phyloP scores from a whole-genome alignment of 2,888 invertebrate genomes.

The Eumerus sabulonum region DNA sequence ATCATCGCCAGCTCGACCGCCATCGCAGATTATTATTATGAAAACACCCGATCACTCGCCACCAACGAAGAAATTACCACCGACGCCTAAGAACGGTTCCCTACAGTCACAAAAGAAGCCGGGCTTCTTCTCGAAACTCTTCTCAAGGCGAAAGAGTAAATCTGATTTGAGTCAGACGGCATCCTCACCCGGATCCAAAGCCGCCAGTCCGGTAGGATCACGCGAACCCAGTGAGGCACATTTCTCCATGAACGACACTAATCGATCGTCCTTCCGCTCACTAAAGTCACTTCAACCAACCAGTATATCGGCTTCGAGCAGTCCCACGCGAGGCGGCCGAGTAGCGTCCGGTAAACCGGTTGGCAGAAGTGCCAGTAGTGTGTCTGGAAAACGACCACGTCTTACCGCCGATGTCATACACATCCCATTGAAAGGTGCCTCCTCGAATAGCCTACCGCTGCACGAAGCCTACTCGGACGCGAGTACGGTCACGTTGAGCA shows the following conservation, averaged over 20 bases:
- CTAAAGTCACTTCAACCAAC: conserved; percentile 74
- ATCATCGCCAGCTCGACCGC: conserved; percentile 70
- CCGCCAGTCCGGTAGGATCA: conserved; percentile 72
- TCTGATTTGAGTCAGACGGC: conserved; percentile 76
- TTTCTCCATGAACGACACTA: conserved; percentile 74
- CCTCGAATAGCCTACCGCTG: conserved; percentile 80
- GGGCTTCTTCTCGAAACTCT: conserved; percentile 83
- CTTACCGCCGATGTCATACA: conserved; percentile 83
- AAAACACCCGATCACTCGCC: conserved; percentile 78
- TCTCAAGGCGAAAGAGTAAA: conserved; percentile 81
- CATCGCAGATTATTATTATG: conserved; percentile 76
- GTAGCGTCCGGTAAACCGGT: conserved; percentile 79
- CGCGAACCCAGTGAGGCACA: conserved; percentile 76
- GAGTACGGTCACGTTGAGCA: conserved; percentile 77
- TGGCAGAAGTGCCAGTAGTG: conserved; percentile 82
- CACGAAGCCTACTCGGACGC: conserved; percentile 79
- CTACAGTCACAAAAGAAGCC: conserved; percentile 82
- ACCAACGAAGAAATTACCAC: conserved; percentile 81
- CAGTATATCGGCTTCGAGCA: conserved; percentile 77
- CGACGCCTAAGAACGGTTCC: conserved; percentile 78
- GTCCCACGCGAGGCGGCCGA: conserved; percentile 72
- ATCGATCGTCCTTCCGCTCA: conserved; percentile 75
- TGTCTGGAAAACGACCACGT: conserved; percentile 82
- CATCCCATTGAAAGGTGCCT: conserved; percentile 84
- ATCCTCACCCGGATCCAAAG: conserved; percentile 71